Evolutionary conservation across 2,113 vertebrate species (phyloP).

Genomic region (Tonatia bakeri): DNA sequence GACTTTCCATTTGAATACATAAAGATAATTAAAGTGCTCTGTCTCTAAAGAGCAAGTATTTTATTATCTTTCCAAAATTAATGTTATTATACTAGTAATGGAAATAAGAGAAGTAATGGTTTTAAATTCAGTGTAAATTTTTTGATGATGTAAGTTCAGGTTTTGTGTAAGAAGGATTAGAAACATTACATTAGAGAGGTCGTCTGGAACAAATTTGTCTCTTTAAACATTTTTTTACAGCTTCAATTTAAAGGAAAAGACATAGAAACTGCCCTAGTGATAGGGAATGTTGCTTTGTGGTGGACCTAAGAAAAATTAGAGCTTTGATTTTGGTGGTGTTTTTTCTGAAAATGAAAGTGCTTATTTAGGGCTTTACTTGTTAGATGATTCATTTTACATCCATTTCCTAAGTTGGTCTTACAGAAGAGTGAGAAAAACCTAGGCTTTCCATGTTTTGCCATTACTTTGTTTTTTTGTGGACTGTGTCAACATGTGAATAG

Average conservation of each 20-base stretch:
- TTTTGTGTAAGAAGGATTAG: constrained; percentile 28
- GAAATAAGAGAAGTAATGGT: constrained; percentile 15
- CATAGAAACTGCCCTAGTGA: not conserved
- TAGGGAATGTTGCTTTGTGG: constrained; percentile 1
- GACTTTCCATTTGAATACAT: constrained; percentile 67
- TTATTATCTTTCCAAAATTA: constrained; percentile 55
- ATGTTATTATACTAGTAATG: constrained; percentile 56
- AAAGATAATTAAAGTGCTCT: constrained; percentile 67
- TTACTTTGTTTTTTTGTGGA: constrained; percentile 28
- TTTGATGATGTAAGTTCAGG: constrained; percentile 33
- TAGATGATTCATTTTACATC: constrained; percentile 50
- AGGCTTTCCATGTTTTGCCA: constrained; percentile 22
- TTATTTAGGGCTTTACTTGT: constrained; percentile 42
- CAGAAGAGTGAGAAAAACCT: constrained; percentile 26
- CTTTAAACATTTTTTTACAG: not conserved
- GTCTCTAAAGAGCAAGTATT: constrained; percentile 55
- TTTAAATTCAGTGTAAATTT: constrained; percentile 17
- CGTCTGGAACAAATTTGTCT: constrained; percentile 31
- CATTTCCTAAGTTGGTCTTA: constrained; percentile 35
- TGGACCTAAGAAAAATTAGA: constrained; percentile 32
- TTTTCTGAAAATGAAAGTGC: constrained; percentile 63
- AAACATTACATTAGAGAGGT: constrained; percentile 27
- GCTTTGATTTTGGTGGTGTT: constrained; percentile 50
- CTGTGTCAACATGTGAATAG: constrained; percentile 40
- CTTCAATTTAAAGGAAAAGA: constrained; percentile 39